phyloP scores from a whole-genome alignment of 1,140 invertebrate species.

The Anastrepha obliqua region DNA sequence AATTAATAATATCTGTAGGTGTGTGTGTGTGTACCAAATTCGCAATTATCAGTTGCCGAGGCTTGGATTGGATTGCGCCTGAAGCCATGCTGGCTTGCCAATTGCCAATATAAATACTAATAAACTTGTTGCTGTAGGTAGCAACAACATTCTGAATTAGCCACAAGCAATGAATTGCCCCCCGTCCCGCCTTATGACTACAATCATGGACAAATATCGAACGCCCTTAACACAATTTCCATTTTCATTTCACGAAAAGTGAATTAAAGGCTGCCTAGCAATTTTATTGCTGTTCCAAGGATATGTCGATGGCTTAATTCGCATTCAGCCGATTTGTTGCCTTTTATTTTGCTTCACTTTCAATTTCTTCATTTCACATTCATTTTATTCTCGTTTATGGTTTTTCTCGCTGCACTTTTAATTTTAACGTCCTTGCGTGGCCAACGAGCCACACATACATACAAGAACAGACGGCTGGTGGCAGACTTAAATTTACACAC shows the following conservation, averaged over 20 bases:
- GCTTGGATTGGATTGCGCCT: too few species aligned
- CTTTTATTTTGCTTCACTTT: conserved; percentile 29
- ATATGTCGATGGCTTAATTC: conserved; percentile 31
- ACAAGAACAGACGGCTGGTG: background rate
- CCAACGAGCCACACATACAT: background rate
- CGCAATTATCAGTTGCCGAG: background rate
- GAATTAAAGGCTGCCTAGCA: background rate
- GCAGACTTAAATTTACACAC: background rate
- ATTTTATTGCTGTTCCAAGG: background rate
- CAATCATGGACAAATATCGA: background rate
- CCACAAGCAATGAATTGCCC: background rate
- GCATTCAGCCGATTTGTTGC: background rate
- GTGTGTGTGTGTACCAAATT: background rate
- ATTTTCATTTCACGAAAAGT: background rate
- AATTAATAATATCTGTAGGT: background rate
- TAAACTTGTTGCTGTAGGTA: background rate
- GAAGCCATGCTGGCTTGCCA: background rate
- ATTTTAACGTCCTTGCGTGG: conserved; percentile 41
- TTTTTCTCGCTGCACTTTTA: background rate
- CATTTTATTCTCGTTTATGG: conserved; percentile 21
- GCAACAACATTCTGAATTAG: background rate
- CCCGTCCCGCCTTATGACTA: background rate
- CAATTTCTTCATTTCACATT: conserved; percentile 21
- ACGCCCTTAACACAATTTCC: background rate
- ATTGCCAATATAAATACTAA: background rate